phyloP scores from a whole-genome alignment of 2,113 vertebrate genomes.

The Antidorcas marsupialis region DNA sequence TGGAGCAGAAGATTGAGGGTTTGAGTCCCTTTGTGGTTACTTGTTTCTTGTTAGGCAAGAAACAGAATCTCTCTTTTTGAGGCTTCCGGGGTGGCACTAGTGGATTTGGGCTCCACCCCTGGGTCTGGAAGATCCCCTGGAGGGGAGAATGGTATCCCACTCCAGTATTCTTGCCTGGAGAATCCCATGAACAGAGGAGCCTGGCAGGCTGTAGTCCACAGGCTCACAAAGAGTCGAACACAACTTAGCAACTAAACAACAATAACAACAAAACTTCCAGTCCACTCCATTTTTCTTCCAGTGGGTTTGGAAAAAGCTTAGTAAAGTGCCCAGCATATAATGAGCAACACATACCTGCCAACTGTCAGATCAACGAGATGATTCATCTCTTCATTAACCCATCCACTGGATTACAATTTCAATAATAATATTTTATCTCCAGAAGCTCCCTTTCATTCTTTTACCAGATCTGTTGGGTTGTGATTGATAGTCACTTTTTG shows the following conservation, averaged over 20 bases:
- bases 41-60: background rate
- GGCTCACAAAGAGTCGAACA: background rate
- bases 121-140: background rate
- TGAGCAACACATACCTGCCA: background rate
- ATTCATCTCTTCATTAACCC: background rate
- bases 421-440: background rate
- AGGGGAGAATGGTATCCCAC: background rate
- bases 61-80: background rate
- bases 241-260: background rate
- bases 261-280: background rate
- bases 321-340: background rate
- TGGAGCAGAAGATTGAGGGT: background rate
- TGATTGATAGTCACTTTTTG: background rate
- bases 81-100: background rate
- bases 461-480: background rate
- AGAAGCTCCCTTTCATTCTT: background rate
- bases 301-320: background rate
- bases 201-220: rapidly evolving
- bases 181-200: background rate
- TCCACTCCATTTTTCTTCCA: background rate
- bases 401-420: background rate
- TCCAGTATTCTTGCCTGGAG: background rate
- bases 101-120: background rate
- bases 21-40: rapidly evolving
- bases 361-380: background rate